phyloP scores from a whole-genome alignment of 2,113 vertebrate genomes.

The Corythaixoides concolor region DNA sequence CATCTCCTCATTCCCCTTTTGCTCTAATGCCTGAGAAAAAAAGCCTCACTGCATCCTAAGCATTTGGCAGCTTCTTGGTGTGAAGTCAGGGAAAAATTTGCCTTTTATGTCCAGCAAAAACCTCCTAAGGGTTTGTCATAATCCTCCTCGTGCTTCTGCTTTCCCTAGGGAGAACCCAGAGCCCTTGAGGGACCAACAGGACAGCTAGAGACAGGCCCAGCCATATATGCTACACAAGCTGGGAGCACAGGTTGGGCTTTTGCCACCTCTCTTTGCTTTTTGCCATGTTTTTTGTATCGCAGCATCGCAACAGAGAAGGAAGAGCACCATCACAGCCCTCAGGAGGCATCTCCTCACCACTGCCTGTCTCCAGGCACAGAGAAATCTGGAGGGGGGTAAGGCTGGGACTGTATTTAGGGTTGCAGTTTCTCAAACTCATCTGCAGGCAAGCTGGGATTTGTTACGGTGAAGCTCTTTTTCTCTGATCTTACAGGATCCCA shows the following conservation, averaged over 20 bases:
- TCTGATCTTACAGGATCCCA: not conserved
- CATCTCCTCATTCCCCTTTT: not conserved
- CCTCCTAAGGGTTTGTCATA: not conserved
- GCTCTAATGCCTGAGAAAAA: not conserved
- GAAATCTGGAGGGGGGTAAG: not conserved
- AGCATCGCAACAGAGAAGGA: not conserved
- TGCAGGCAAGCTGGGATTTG: not conserved
- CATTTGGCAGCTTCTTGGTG: not conserved
- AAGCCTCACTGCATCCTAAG: not conserved
- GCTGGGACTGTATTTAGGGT: not conserved
- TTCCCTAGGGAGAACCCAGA: not conserved
- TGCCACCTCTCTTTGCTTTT: conserved; percentile 21
- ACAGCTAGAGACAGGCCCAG: not conserved
- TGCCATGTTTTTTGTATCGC: not conserved
- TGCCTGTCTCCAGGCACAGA: not conserved
- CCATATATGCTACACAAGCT: not conserved
- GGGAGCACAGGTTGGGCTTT: not conserved
- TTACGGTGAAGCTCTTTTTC: not conserved
- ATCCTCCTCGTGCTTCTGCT: not conserved
- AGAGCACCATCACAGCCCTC: not conserved
- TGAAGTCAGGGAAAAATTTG: not conserved
- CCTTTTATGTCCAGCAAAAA: not conserved
- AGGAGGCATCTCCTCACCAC: not conserved
- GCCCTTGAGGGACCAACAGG: not conserved
- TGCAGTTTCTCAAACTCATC: not conserved